Percentiles rank a stretch among this genome's conserved stretches.
Conservation (phyloP, 2,888 invertebrate genomes). For the Eupithecia vulgata region DNA sequence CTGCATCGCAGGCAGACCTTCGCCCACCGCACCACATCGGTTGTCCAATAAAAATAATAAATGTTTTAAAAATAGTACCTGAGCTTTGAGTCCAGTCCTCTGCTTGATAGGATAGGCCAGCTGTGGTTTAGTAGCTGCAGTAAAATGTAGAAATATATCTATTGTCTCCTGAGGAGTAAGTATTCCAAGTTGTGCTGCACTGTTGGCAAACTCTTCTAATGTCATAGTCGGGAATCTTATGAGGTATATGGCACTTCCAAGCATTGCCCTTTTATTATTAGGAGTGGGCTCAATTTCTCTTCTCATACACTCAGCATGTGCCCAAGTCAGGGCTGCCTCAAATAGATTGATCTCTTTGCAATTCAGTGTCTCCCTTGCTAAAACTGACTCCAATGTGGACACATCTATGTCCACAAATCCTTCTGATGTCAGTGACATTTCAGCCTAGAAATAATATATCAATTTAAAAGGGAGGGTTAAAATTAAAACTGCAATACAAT, state of each 20-base stretch:
- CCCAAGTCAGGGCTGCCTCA: conserved; percentile 97
- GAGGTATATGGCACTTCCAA: conserved; percentile 92
- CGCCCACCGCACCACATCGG: no score
- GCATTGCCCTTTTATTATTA: conserved; percentile 89
- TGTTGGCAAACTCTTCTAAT: conserved; percentile 95
- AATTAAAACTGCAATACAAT: conserved; percentile 85
- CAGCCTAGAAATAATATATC: conserved; percentile 87
- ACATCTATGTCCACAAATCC: conserved; percentile 98
- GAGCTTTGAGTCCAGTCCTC: conserved; percentile 94
- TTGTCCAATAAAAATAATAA: no score
- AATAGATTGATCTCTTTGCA: conserved; percentile 96
- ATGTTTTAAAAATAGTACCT: conserved; percentile 83
- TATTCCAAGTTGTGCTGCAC: conserved; percentile 96
- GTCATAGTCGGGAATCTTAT: conserved; percentile 97
- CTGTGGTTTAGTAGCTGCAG: conserved; percentile 93
- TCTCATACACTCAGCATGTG: conserved; percentile 93
- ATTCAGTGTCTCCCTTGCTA: conserved; percentile 96
- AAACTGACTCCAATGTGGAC: conserved; percentile 95
- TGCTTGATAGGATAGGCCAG: conserved; percentile 92
- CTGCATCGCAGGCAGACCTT: no score
- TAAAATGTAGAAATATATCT: conserved; percentile 97
- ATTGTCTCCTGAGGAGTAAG: conserved; percentile 96
- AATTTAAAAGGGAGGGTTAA: conserved; percentile 56
- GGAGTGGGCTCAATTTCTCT: conserved; percentile 92
- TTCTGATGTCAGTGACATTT: conserved; percentile 97